Evolutionary conservation across 2,797 vertebrate species (phyloP).

Genomic region (Pipistrellus nathusii): DNA sequence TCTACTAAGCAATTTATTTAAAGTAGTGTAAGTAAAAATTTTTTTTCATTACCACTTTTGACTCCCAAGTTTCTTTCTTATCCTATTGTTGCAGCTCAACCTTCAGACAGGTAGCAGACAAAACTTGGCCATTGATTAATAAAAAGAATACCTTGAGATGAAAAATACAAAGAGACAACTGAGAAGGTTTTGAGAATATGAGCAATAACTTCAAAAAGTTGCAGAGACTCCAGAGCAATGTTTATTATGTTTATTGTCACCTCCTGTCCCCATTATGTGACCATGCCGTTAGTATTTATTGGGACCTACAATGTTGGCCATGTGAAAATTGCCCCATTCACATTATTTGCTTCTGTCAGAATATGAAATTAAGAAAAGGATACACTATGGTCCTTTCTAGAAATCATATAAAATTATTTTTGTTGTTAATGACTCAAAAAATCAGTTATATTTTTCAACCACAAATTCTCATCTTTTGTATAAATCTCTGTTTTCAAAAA

Average conservation of each 20-base stretch:
- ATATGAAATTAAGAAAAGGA: slow-evolving; percentile 41
- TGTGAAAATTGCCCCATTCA: slow-evolving; percentile 23
- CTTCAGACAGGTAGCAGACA: slow-evolving; percentile 60
- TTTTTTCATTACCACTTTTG: slow-evolving; percentile 44
- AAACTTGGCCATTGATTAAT: slow-evolving; percentile 58
- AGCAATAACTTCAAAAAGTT: slow-evolving; percentile 67
- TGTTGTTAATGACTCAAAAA: slow-evolving; percentile 53
- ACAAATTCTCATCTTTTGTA: neutral
- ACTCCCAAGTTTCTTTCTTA: slow-evolving; percentile 66
- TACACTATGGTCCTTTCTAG: neutral
- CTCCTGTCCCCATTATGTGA: neutral
- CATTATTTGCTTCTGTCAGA: slow-evolving; percentile 21
- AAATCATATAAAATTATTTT: slow-evolving; percentile 45
- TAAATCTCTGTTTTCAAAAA: slow-evolving; percentile 48
- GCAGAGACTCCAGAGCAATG: slow-evolving; percentile 1
- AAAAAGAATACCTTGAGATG: slow-evolving; percentile 60
- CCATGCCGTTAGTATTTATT: slow-evolving; percentile 13
- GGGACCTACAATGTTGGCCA: neutral
- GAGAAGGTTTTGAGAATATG: slow-evolving; percentile 65
- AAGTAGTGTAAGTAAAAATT: slow-evolving; percentile 49
- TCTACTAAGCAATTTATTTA: slow-evolving; percentile 33
- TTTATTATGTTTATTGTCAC: slow-evolving; percentile 37
- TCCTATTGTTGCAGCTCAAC: slow-evolving; percentile 64
- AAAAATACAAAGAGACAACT: slow-evolving; percentile 67
- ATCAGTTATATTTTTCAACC: slow-evolving; percentile 17